These are phyloP conservation scores for Chrysodeixis includens DNA, from an alignment of 2,888 invertebrate genomes.

Conservation along the genomic window DNA sequence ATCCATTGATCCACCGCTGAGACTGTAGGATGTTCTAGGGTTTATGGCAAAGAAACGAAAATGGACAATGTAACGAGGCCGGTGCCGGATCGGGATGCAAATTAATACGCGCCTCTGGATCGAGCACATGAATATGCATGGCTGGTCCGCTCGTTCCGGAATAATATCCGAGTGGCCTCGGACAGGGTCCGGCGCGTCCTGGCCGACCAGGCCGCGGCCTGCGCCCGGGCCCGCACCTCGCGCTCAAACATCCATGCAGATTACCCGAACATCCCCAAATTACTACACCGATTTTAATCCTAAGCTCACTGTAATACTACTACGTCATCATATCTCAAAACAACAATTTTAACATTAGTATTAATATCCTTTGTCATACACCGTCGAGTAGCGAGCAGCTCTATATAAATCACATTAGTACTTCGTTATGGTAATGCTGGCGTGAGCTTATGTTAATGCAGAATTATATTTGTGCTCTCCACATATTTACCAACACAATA, in stretches of 20 bases:
- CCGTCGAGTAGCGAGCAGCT: constrained; percentile 18
- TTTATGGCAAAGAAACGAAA: constrained; percentile 80
- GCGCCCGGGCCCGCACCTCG: constrained; percentile 24
- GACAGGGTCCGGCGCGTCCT: constrained; percentile 55
- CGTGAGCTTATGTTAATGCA: constrained; percentile 31
- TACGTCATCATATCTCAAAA: constrained; percentile 13
- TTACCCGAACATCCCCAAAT: constrained; percentile 51
- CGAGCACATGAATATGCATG: constrained; percentile 87
- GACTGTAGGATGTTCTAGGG: constrained; percentile 62
- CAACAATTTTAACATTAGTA: constrained; percentile 32
- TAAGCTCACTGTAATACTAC: constrained; percentile 18
- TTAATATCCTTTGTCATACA: constrained; percentile 37
- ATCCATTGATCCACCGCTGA: constrained; percentile 69
- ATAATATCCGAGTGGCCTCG: constrained; percentile 80
- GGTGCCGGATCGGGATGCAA: constrained; percentile 84
- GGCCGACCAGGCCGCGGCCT: constrained; percentile 26
- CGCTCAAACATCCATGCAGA: constrained; percentile 51
- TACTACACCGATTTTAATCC: constrained; percentile 47
- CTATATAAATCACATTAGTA: constrained; percentile 40
- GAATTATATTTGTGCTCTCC: constrained; percentile 26
- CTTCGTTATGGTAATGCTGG: constrained; percentile 41
- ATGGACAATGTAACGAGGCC: constrained; percentile 78
- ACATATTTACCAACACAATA: constrained; percentile 45
- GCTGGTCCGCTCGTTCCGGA: constrained; percentile 75
- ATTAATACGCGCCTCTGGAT: constrained; percentile 87